These are phyloP conservation scores for Triplophysa bombifrons DNA, from an alignment of 2,797 vertebrate genomes.

Conservation along the genomic window DNA sequence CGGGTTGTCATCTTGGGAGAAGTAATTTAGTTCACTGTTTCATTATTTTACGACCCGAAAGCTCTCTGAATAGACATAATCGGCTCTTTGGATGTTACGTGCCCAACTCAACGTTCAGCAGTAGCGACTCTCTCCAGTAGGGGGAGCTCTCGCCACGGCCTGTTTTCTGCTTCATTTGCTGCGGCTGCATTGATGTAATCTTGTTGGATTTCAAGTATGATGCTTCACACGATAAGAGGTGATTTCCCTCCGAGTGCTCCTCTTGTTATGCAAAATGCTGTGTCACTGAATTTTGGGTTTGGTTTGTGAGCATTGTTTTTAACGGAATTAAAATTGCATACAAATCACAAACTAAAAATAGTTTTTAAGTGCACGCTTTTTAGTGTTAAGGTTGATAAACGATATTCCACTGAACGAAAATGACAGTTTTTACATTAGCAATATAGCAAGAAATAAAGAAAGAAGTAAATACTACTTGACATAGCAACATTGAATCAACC, in stretches of 20 bases:
- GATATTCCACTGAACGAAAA: neutral
- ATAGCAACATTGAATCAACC: neutral
- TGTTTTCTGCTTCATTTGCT: slow-evolving; percentile 18
- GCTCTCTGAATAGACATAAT: slow-evolving; percentile 29
- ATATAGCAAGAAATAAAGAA: neutral
- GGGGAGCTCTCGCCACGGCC: slow-evolving; percentile 31
- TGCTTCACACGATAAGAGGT: slow-evolving; percentile 34
- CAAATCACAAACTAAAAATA: neutral
- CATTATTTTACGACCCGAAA: slow-evolving; percentile 15
- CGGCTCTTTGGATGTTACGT: slow-evolving; percentile 24
- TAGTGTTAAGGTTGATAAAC: neutral
- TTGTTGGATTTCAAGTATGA: slow-evolving; percentile 29
- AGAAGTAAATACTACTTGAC: neutral
- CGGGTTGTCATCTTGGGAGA: neutral
- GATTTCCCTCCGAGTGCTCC: slow-evolving; percentile 33
- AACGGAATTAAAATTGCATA: neutral
- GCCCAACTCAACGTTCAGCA: slow-evolving; percentile 17
- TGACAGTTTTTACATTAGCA: neutral
- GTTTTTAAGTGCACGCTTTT: neutral
- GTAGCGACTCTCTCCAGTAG: slow-evolving; percentile 5
- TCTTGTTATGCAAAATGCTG: slow-evolving; percentile 10
- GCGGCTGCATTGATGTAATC: slow-evolving; percentile 12
- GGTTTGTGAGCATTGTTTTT: neutral
- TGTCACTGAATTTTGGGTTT: slow-evolving; percentile 14
- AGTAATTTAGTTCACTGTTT: slow-evolving; percentile 31